These are phyloP conservation scores for Eupithecia pulchellata DNA, from an alignment of 2,888 invertebrate species.

Conservation along the genomic window DNA sequence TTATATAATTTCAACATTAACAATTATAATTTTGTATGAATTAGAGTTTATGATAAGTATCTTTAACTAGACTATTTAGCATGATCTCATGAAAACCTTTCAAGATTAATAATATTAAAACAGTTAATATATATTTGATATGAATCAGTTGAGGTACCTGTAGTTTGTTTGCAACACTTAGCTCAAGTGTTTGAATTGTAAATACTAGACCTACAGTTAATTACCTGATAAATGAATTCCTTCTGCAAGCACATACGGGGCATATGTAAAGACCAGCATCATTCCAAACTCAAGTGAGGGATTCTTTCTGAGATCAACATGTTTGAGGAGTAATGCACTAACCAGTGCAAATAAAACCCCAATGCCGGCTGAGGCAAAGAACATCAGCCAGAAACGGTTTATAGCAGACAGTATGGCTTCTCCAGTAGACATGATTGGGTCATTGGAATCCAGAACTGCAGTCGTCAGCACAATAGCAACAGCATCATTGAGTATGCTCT, in stretches of 20 bases:
- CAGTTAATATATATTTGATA: no score
- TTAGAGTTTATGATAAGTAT: neutral
- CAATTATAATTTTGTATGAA: neutral
- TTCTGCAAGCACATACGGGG: constrained; percentile 99
- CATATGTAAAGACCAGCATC: constrained; percentile 99
- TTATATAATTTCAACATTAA: no score
- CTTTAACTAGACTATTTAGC: neutral
- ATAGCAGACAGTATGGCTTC: constrained; percentile 95
- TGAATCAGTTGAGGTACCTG: no score
- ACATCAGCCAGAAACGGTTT: constrained; percentile 97
- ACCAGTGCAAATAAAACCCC: constrained; percentile 97
- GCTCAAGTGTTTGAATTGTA: no score
- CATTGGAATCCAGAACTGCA: constrained; percentile 90
- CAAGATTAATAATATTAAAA: no score
- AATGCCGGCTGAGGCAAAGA: constrained; percentile 98
- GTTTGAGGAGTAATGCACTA: constrained; percentile 96
- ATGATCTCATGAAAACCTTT: neutral
- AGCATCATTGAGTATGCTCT: constrained; percentile 98
- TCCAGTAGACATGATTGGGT: constrained; percentile 87
- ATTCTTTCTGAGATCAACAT: constrained; percentile 97
- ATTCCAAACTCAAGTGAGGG: constrained; percentile 99
- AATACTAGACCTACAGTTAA: no score
- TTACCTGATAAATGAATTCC: constrained; percentile 96
- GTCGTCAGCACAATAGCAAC: constrained; percentile 99
- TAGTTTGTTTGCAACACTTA: no score